Evolutionary conservation across 1,140 invertebrate genomes (phyloP).

Genomic region (Drosophila paulistorum): DNA sequence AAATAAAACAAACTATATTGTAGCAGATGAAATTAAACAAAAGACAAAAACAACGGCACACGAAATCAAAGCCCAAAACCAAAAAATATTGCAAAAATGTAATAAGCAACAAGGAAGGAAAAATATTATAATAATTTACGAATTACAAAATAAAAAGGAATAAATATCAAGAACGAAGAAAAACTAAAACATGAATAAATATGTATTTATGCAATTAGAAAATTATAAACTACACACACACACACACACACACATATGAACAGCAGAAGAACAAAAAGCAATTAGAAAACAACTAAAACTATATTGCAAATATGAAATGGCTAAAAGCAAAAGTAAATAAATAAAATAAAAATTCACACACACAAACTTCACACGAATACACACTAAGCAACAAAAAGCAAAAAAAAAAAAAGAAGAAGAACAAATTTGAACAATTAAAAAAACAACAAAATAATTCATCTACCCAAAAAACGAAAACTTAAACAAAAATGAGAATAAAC

Average conservation of each 20-base stretch:
- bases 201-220: slow-evolving; percentile 5
- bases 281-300: background rate
- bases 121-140: slow-evolving; percentile 12
- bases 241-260: background rate
- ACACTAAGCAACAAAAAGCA: slow-evolving; percentile 28
- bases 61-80: slow-evolving; percentile 2
- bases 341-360: slow-evolving; percentile 18
- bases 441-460: slow-evolving; percentile 33
- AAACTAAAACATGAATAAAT: background rate
- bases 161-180: background rate
- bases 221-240: background rate
- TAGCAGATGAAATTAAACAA: slow-evolving; percentile 1
- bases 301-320: slow-evolving; percentile 1
- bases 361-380: slow-evolving; percentile 5
- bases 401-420: slow-evolving; percentile 28
- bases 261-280: background rate
- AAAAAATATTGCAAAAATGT: background rate
- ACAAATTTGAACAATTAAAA: slow-evolving; percentile 29
- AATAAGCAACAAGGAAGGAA: background rate
- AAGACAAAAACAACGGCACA: slow-evolving; percentile 6
- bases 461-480: slow-evolving; percentile 32
- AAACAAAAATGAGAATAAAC: background rate
- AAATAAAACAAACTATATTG: background rate
- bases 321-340: slow-evolving; percentile 7
- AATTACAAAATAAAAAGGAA: background rate